phyloP scores from a whole-genome alignment of 2,888 invertebrate species.

The Podabrus alpinus region DNA sequence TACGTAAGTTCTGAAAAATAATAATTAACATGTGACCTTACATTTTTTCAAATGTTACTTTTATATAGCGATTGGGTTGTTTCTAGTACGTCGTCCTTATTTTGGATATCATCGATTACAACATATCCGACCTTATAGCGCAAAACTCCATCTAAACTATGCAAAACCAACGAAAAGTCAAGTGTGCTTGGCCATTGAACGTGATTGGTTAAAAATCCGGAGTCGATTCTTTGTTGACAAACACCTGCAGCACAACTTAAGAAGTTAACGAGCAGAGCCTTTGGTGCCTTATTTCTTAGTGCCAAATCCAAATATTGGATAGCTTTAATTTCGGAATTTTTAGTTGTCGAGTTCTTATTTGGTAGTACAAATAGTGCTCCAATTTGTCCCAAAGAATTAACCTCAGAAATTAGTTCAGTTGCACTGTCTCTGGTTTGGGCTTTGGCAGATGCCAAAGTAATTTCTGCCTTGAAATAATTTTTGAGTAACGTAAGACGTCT shows the following conservation, averaged over 20 bases:
- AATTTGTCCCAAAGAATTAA: slow-evolving; percentile 44
- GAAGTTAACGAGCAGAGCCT: slow-evolving; percentile 50
- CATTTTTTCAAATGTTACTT: slow-evolving; percentile 40
- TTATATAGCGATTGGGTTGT: slow-evolving; percentile 48
- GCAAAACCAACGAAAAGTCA: slow-evolving; percentile 44
- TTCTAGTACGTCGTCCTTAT: slow-evolving; percentile 45
- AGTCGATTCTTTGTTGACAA: slow-evolving; percentile 44
- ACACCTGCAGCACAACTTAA: slow-evolving; percentile 45
- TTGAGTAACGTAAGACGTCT: slow-evolving; percentile 47
- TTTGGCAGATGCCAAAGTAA: slow-evolving; percentile 45
- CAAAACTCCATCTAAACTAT: slow-evolving; percentile 48
- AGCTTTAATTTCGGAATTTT: slow-evolving; percentile 44
- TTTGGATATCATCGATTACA: slow-evolving; percentile 45
- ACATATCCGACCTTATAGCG: slow-evolving; percentile 43
- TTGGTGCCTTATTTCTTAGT: slow-evolving; percentile 48
- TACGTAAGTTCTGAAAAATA: slow-evolving; percentile 45
- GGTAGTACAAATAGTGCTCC: slow-evolving; percentile 49
- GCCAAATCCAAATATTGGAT: slow-evolving; percentile 49
- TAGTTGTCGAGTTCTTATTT: slow-evolving; percentile 35
- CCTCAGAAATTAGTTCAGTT: slow-evolving; percentile 42
- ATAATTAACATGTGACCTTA: not conserved
- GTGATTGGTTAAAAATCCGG: slow-evolving; percentile 49
- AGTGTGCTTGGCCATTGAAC: slow-evolving; percentile 45
- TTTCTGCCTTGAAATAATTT: slow-evolving; percentile 46
- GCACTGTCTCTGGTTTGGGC: slow-evolving; percentile 45